Evolutionary conservation across 2,888 invertebrate genomes (phyloP).

Genomic region (Abrostola triplasia): DNA sequence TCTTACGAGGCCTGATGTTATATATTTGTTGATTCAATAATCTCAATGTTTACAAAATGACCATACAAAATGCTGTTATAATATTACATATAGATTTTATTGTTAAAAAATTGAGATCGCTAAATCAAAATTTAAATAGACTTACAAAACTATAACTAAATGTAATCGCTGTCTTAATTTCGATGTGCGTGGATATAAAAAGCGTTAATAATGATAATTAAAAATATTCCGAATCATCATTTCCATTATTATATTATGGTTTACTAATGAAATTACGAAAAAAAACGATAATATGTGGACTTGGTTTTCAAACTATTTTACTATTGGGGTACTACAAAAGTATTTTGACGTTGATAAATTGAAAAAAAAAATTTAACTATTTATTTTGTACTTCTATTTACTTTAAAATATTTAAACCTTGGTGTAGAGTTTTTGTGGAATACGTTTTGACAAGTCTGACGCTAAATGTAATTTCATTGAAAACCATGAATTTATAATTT

Average conservation of each 20-base stretch:
- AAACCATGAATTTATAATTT: constrained; percentile 48
- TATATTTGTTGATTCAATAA: constrained; percentile 46
- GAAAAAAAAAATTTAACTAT: too few relatives aligned
- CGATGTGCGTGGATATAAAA: constrained; percentile 58
- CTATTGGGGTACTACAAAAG: too few relatives aligned
- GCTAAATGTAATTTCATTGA: constrained; percentile 5
- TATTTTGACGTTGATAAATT: too few relatives aligned
- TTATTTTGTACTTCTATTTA: neutral
- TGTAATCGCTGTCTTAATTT: constrained; percentile 56
- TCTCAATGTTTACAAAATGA: constrained; percentile 42
- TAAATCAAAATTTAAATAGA: constrained; percentile 50
- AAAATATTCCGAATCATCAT: constrained; percentile 56
- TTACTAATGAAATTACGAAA: constrained; percentile 12
- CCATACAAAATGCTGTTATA: constrained; percentile 11
- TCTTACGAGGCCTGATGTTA: constrained; percentile 58
- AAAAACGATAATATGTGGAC: neutral
- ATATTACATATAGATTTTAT: constrained; percentile 11
- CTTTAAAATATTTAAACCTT: constrained; percentile 4
- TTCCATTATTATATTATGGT: constrained; percentile 47
- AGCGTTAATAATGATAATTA: constrained; percentile 57
- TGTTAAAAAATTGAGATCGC: constrained; percentile 46
- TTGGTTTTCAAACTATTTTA: neutral
- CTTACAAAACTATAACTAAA: constrained; percentile 49
- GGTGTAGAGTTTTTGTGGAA: neutral
- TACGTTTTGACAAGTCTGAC: neutral